Evolutionary conservation across 2,113 vertebrate genomes (phyloP), one percentile per base, ranked within the genome.

Genomic region (Falco punctatus): DNA sequence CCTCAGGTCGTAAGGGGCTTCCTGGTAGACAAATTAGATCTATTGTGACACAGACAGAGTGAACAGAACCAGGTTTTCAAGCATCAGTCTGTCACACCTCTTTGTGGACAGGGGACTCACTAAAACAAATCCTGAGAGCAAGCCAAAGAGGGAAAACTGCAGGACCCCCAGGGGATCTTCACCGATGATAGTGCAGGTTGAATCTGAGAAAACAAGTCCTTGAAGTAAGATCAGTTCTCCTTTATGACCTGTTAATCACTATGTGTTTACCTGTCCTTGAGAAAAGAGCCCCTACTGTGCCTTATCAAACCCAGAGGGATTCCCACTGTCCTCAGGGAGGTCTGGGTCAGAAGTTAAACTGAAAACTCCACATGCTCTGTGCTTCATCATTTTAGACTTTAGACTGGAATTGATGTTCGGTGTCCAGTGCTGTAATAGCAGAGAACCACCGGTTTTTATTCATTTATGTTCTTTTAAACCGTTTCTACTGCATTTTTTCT

Each of bases 251-350:
- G 58, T 58, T 91, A 88, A 90, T 51, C 71, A 52, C 64, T 51
- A 6, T 33, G 26, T 91, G 78, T 92, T 96, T 92, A 88, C 55
- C 38, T 77, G 84, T 80, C 96, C 92, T 88, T 96, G 89, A 95
- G 55, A n/a, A 88, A 86, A 67, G 74, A 90, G 59, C 23, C 33
- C 82, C 74, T 62, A 3, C 64, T 58, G 71, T 38, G 33, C 19
- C 27, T 95, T 90, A 90, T 44, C 86, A 85, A 79, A 77, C 9
- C 23, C 86, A 90, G 46, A 94, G 55, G 67, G 26, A 81, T 90
- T 92, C 59, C 78, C 49, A 48, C 59, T 74, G 78, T 88, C 78
- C 79, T 81, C 74, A 51, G 74, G 49, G 62, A 95, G 44, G 42
- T 85, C 74, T 95, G 87, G 89, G 79, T 80, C 89, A 89, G 61